A percentile compares a stretch with the other conserved stretches of the same genome.
These are phyloP conservation scores for Eleutherodactylus coqui DNA, from an alignment of 2,797 vertebrate species.

Conservation along the genomic window DNA sequence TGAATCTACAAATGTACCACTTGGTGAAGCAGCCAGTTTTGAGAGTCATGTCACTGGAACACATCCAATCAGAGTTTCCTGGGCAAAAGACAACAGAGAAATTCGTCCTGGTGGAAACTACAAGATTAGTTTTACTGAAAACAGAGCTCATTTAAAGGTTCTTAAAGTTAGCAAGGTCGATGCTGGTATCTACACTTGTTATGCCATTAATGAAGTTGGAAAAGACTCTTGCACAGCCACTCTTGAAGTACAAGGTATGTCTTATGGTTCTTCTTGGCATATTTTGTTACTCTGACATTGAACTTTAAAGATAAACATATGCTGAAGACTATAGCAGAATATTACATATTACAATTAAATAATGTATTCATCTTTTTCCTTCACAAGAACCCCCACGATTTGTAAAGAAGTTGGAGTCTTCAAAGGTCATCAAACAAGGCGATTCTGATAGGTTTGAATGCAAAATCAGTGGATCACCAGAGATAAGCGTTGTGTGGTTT, in stretches of 20 bases:
- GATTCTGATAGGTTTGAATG: slow-evolving; percentile 89
- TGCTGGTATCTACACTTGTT: slow-evolving; percentile 87
- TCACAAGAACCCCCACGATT: slow-evolving; percentile 94
- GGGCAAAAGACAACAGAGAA: slow-evolving; percentile 95
- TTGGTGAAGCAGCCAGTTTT: slow-evolving; percentile 88
- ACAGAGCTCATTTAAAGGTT: slow-evolving; percentile 85
- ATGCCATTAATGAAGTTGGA: slow-evolving; percentile 90
- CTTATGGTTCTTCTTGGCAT: neutral
- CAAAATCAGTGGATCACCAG: slow-evolving; percentile 89
- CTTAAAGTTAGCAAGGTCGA: slow-evolving; percentile 87
- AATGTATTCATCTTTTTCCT: slow-evolving; percentile 11
- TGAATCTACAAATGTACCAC: slow-evolving; percentile 80
- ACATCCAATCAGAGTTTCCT: slow-evolving; percentile 89
- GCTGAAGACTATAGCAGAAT: neutral
- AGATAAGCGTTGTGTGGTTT: slow-evolving; percentile 90
- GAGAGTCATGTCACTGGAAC: slow-evolving; percentile 93
- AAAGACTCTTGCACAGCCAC: slow-evolving; percentile 90
- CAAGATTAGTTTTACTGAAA: slow-evolving; percentile 88
- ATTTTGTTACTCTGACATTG: neutral
- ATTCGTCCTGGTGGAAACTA: slow-evolving; percentile 93
- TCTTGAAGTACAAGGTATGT: slow-evolving; percentile 89
- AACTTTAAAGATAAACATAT: neutral
- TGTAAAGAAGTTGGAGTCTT: slow-evolving; percentile 90
- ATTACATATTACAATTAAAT: slow-evolving; percentile 1
- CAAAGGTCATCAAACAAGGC: slow-evolving; percentile 87